These are phyloP conservation scores for Leucoraja ocellata DNA, from an alignment of 2,797 vertebrate species.

Conservation along the genomic window DNA sequence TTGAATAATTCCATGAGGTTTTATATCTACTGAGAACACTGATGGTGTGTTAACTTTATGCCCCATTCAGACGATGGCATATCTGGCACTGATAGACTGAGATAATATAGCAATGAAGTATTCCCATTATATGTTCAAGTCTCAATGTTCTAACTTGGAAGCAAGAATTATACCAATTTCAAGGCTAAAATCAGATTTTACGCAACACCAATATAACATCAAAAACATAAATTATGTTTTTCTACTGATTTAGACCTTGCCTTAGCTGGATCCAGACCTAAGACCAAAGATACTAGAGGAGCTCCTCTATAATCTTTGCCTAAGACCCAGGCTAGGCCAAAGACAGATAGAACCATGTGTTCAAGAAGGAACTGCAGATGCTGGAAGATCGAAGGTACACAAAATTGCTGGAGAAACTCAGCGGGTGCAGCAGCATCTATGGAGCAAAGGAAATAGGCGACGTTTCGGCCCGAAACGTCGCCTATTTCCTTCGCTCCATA, in stretches of 20 bases:
- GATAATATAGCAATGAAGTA: neutral
- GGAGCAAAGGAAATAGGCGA: too few species aligned
- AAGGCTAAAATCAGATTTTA: neutral
- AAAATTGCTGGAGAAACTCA: too few species aligned
- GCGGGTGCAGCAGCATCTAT: too few species aligned
- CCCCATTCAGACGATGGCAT: neutral
- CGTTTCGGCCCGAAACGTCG: too few species aligned
- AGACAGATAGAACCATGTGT: neutral
- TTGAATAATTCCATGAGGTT: too few species aligned
- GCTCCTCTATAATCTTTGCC: too few species aligned
- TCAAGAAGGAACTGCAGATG: too few species aligned
- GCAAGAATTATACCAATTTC: neutral
- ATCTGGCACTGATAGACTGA: neutral
- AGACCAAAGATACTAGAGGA: too few species aligned
- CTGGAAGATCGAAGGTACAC: too few species aligned
- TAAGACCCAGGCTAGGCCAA: neutral
- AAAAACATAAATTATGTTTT: conserved; percentile 16
- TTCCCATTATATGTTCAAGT: neutral
- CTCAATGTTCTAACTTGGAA: neutral
- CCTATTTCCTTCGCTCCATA: too few species aligned
- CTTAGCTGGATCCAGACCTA: neutral
- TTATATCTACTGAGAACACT: neutral
- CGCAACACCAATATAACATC: neutral
- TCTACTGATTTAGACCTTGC: neutral
- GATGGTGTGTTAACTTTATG: neutral